Base-by-base conservation (phyloP, 2,888 invertebrate genomes). In the Neoitamus cyanurus region DNA sequence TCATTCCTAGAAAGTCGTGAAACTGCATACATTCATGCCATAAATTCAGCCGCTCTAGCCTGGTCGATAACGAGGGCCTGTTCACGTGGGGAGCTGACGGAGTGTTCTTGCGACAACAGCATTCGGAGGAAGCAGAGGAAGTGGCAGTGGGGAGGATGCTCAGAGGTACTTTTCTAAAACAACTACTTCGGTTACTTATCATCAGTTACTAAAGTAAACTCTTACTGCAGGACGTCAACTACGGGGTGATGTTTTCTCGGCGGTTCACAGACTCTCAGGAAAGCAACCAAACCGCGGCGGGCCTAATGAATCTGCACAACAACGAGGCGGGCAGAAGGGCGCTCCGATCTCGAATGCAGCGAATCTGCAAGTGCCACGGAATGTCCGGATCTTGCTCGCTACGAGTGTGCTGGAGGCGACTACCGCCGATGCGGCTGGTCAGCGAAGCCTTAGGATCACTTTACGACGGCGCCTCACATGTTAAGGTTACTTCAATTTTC, bases 131-230 rank as follows among this genome's bases (percentile, higher is more conserved):
- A 94, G 87, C 94, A 94, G n/a, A 94, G 95, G 86, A 94, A 95
- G 88, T 96, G 96, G 96, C 96, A 97, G 91, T 98, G 98, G 98
- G 97, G 97, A 85, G 97, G 97, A 0, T 98, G 98, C 91, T 97
- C 97, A 46, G 97, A 97, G 93, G 96, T 94, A 91, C 37, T 28
- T 80, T 69, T 83, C 30, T 69, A 75, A 31, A 70, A 34, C 15
- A 70, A 70, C 70, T 70, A 77, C 48, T 46, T 58, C 2, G 7
- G 25, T 37, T 58, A 46, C 9, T 78, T 58, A 34, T 58, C 25
- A 58, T 7, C 9, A 25, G 58, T 58, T 58, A 58, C 58, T 58
- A 58, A 25, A 15, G 15, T 1, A 20, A 58, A 58, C 7, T 25
- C 7, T 58, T 58, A 9, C 25, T 25, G 58, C 25, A 95, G 94